Base-by-base conservation (phyloP, 2,888 invertebrate species). In the Ditylenchus weischeri region DNA sequence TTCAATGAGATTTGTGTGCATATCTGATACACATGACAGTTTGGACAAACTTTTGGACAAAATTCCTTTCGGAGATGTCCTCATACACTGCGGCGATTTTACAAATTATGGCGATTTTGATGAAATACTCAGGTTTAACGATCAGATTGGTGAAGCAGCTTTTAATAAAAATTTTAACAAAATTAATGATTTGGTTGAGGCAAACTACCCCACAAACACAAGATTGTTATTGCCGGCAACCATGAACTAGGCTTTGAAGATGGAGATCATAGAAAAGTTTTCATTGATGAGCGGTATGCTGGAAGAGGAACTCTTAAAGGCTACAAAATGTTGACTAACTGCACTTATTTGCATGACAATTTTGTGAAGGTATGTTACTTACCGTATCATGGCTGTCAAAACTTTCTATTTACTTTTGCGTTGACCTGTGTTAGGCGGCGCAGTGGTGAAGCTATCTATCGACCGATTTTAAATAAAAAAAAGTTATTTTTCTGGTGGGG, bases 11-110 rank as follows among this genome's bases (percentile, higher is more conserved):
- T 71, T 91, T 76, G 91, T 91, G 3, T 91, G 91, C 82, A 90
- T 91, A 88, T 90, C 90, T 70, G 91, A 91, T 80, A 91, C 91
- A 0, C 91, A 91, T 83, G 88, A 88, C 75, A 73, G 75, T 47
- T 54, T 80, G 60, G 72, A 59, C 36, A 66, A 75, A 29, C 70
- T 79, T 57, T 59, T 74, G 57, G 71, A 88, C 87, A 75, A 88
- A 88, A 87, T 91, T 73, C 91, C 91, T 0, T 85, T 87, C 66
- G 91, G 91, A 10, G 91, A 92, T 84, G 88, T 91, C 64, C 89
- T 91, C 74, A 88, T 91, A 66, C 91, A 91, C 84, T 90, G 90
- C 35, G 91, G 91, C 4, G 91, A 91, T 84, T 90, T 91, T 81
- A 90, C 91, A 11, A 88, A 76, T 43, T 70, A 67, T 38, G 80